Evolutionary conservation across 2,888 invertebrate species (phyloP), one percentile per base, ranked within the genome.

Genomic region (Drosophila paracracens): DNA sequence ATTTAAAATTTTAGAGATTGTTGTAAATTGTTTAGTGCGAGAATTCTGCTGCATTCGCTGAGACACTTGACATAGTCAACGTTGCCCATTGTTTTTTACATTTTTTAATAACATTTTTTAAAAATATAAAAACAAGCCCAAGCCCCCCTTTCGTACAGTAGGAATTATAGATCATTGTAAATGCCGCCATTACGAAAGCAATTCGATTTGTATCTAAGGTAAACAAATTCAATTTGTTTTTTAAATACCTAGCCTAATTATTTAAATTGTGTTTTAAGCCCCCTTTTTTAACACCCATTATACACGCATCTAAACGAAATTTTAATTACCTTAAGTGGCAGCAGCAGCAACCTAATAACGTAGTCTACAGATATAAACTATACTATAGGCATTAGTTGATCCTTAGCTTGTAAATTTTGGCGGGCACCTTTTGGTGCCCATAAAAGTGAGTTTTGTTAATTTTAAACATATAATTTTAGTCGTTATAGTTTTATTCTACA

Each of bases 171-270:
- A 74, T 56, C n/a, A 57, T 75, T 80, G 72, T 76, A 82, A 73
- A 76, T 70, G 68, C 77, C 67, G 84, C 71, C 81, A 77, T 74
- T 73, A 68, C 27, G 25, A 61, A 51, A 60, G 16, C 51, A 68
- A 40, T 52, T 60, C 46, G 38, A 48, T 61, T 70, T 53, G 29
- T 43, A 54, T 21, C 50, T 35, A 48, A n/a, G 70, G 70, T 64
- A 75, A 58, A 76, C 85, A 84, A 85, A 89, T 85, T 72, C 53
- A 88, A 89, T 86, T 89, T 88, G 88, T 85, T 85, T 83, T 72
- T 75, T 67, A 70, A 57, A 43, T 27, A 38, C n/a, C 70, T 83
- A 89, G 89, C 60, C 59, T 84, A 84, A 82, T 85, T 88, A 82
- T 88, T 88, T 85, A 82, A 77, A 75, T 74, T 58, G 61, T 68